These are phyloP conservation scores for Clarias gariepinus DNA, from an alignment of 2,113 vertebrate species.

Conservation along the genomic window DNA sequence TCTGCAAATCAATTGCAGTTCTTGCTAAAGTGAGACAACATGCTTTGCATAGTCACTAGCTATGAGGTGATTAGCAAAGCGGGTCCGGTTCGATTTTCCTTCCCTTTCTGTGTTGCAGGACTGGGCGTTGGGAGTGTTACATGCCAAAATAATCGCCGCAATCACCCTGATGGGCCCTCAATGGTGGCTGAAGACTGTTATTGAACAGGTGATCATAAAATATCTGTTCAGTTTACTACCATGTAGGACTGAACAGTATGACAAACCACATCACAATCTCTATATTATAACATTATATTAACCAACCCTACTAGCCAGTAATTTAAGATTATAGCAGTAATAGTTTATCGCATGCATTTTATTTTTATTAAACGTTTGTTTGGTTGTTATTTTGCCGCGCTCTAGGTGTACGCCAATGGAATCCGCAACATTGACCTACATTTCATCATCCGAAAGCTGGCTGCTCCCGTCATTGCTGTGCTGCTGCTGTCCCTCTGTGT, in stretches of 20 bases:
- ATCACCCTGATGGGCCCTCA: constrained; percentile 98
- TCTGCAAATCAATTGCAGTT: background rate
- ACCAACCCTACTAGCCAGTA: background rate
- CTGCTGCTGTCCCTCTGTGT: constrained; percentile 91
- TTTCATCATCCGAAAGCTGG: constrained; percentile 93
- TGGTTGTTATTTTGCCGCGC: background rate
- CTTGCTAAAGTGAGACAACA: background rate
- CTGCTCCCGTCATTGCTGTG: constrained; percentile 92
- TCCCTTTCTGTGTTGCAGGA: constrained; percentile 71
- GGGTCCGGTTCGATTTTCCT: background rate
- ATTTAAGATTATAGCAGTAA: background rate
- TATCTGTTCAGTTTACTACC: no score
- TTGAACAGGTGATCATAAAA: constrained; percentile 83
- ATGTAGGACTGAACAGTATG: background rate
- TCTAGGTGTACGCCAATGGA: constrained; percentile 93
- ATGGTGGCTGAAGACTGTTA: constrained; percentile 99
- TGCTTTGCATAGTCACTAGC: background rate
- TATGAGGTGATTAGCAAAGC: background rate
- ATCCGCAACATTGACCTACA: constrained; percentile 98
- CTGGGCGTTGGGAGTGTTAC: constrained; percentile 98
- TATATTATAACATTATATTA: background rate
- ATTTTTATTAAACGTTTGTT: background rate
- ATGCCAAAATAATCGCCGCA: constrained; percentile 99
- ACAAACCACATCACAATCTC: background rate
- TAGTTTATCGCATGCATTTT: background rate